phyloP scores from a whole-genome alignment of 2,888 invertebrate species.

The Chymomyza procnemis region DNA sequence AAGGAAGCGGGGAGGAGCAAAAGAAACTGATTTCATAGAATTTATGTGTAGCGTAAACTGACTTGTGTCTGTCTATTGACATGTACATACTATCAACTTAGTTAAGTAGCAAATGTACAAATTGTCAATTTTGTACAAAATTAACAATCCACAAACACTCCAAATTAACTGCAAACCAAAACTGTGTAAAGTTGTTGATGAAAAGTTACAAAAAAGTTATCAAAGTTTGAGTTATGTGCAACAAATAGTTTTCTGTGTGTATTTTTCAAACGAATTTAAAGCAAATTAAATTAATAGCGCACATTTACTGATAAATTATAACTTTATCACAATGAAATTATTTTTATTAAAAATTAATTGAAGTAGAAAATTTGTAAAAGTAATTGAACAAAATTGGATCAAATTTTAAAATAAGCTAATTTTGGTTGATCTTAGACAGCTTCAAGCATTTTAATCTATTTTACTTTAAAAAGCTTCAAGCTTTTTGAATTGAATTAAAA shows the following conservation, averaged over 20 bases:
- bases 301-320: neutral
- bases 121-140: constrained; percentile 16
- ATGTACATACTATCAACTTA: constrained; percentile 17
- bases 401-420: too few relatives aligned
- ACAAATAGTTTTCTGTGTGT: neutral
- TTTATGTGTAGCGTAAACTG: constrained; percentile 43
- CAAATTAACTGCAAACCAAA: neutral
- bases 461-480: neutral
- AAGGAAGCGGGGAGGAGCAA: constrained; percentile 63
- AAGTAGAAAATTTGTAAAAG: too few relatives aligned
- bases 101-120: constrained; percentile 42
- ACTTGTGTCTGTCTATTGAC: constrained; percentile 4
- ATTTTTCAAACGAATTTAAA: neutral
- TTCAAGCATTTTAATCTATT: neutral
- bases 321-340: too few relatives aligned
- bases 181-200: neutral
- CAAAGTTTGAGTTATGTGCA: neutral
- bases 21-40: constrained; percentile 75
- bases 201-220: neutral
- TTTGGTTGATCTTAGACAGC: neutral
- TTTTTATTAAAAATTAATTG: too few relatives aligned
- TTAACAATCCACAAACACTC: neutral
- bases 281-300: neutral
- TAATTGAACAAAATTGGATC: too few relatives aligned
- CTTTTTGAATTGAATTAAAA: neutral